Base-by-base conservation (phyloP, 2,113 vertebrate genomes). In the Murina feae region DNA sequence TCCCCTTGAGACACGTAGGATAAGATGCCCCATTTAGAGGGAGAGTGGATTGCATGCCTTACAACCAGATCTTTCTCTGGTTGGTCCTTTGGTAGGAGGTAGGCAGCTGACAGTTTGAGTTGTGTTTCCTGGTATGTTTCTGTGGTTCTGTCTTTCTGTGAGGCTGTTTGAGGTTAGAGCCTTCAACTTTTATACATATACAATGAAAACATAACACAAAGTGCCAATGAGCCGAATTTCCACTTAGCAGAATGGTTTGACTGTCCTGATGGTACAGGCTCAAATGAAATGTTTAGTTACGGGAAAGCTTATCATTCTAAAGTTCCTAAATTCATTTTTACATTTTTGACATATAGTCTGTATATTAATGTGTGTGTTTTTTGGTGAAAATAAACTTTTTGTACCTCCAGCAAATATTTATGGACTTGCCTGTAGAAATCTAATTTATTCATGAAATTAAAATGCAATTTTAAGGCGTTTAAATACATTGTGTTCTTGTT, bases 381-480 rank as follows among this genome's bases (percentile, higher is more conserved):
- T 65, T 72, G 32, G 32, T 72, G 55, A 80, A 86, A 80, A 49
- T 79, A 32, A 66, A 11, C 3, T 71, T 82, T 79, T 90, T 2
- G 39, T 87, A 37, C 11, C 1, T 92, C 85, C 17, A 82, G 51
- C 17, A 78, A 69, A 76, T 68, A 37, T 82, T 49, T 83, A 35
- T 39, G n/a, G 23, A 76, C 13, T 93, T 79, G 2, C 16, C 12
- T 63, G 2, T 53, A 76, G 28, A 93, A 84, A 23, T 78, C 9
- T 74, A 92, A 65, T 47, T 79, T 4, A 13, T 93, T 65, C 87
- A 42, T 86, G 49, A 86, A 86, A 49, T 89, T 65, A 53, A 91
- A 69, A 35, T 91, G 16, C 49, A 74, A 35, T 60, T 96, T 90
- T 94, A 92, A 90, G 65, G 25, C 37, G 47, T 63, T 95, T 93